phyloP scores from a whole-genome alignment of 2,113 vertebrate species.

The Tupaia chinensis region DNA sequence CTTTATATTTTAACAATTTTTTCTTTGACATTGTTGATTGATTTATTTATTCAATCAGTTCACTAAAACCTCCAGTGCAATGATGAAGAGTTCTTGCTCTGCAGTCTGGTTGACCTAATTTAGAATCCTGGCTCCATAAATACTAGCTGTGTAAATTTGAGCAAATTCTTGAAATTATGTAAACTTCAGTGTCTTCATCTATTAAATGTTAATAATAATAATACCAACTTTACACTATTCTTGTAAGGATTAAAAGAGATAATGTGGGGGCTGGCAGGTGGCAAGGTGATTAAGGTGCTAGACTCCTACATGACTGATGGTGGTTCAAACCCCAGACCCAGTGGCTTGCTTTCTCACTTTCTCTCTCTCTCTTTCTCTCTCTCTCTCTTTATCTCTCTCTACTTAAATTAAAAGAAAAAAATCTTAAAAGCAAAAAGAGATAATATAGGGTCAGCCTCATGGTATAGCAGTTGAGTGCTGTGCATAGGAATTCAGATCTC shows the following conservation, averaged over 20 bases:
- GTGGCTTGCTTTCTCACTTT: too few relatives aligned
- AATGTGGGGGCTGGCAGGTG: background rate
- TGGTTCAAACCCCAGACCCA: background rate
- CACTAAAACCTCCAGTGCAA: background rate
- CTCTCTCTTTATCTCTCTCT: too few relatives aligned
- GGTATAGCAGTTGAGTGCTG: too few relatives aligned
- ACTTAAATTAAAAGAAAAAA: too few relatives aligned
- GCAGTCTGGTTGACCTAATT: background rate
- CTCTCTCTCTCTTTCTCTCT: too few relatives aligned
- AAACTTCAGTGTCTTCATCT: background rate
- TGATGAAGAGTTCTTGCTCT: constrained; percentile 26
- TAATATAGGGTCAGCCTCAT: too few relatives aligned
- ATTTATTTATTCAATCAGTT: constrained; percentile 2
- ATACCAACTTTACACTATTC: background rate
- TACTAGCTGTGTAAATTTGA: background rate
- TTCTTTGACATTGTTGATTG: background rate
- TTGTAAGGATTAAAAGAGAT: background rate
- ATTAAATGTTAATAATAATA: constrained; percentile 43
- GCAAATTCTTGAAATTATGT: constrained; percentile 48
- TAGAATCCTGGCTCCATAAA: background rate
- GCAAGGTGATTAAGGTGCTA: too few relatives aligned
- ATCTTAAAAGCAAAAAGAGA: too few relatives aligned
- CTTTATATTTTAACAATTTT: constrained; percentile 37
- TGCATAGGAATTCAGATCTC: too few relatives aligned
- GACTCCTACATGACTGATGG: too few relatives aligned